Percentiles rank a stretch among this genome's conserved stretches.
phyloP scores from a whole-genome alignment of 2,797 vertebrate species.

The Karalla daura region DNA sequence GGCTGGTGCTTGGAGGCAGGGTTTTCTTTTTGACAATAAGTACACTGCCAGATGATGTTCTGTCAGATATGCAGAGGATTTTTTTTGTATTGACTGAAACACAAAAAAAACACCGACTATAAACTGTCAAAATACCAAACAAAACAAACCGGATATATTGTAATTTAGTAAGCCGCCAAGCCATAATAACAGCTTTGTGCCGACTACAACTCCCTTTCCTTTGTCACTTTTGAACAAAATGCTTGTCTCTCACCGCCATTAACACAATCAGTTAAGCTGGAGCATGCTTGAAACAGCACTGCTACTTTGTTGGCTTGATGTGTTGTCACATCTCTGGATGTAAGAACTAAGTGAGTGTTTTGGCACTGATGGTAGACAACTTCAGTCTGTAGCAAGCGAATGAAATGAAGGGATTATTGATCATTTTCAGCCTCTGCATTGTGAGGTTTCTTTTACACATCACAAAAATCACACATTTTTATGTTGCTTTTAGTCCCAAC shows the following conservation, averaged over 20 bases:
- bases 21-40: neutral
- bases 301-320: conserved; percentile 18
- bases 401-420: conserved; percentile 25
- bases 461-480: neutral
- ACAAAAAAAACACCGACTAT: neutral
- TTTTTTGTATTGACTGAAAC: neutral
- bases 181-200: conserved; percentile 12
- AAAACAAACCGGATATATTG: neutral
- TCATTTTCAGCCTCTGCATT: conserved; percentile 12
- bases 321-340: conserved; percentile 36
- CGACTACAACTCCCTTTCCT: neutral
- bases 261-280: conserved; percentile 2
- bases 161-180: neutral
- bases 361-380: conserved; percentile 26
- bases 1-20: neutral
- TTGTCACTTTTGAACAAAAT: conserved; percentile 19
- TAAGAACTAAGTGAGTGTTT: conserved; percentile 22
- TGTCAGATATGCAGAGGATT: neutral
- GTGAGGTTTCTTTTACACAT: conserved; percentile 5
- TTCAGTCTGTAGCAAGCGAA: conserved; percentile 9
- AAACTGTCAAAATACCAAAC: conserved; percentile 6
- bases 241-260: conserved; percentile 6
- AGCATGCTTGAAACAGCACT: conserved; percentile 6
- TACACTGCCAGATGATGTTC: neutral
- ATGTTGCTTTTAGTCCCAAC: neutral